A percentile compares a stretch with the other conserved stretches of the same genome.
phyloP scores from a whole-genome alignment of 2,888 invertebrate genomes.

The Teinopalpus imperialis region DNA sequence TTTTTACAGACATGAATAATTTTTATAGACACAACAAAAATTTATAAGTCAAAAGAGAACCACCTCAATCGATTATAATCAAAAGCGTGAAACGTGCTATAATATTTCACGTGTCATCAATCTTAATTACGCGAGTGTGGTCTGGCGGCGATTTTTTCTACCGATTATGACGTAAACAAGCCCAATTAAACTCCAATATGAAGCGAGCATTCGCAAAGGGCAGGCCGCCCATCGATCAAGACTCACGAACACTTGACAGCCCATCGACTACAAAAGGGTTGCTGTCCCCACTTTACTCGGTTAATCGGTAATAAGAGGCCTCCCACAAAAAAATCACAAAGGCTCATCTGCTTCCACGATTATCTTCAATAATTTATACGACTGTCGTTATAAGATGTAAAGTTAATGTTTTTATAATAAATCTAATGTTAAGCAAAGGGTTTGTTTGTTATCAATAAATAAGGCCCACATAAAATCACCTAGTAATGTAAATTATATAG shows the following conservation, averaged over 20 bases:
- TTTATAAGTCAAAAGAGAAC: too few species aligned
- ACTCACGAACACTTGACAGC: slow-evolving; percentile 22
- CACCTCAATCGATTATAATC: slow-evolving; percentile 1
- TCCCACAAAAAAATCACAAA: slow-evolving; percentile 22
- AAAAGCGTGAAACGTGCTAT: background rate
- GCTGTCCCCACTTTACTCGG: slow-evolving; percentile 14
- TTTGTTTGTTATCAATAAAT: too few species aligned
- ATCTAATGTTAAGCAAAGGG: too few species aligned
- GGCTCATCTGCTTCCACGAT: slow-evolving; percentile 7
- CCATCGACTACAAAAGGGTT: slow-evolving; percentile 18
- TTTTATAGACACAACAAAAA: too few species aligned
- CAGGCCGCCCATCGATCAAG: slow-evolving; percentile 21
- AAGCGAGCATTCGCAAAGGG: slow-evolving; percentile 26
- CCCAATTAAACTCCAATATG: slow-evolving; percentile 40
- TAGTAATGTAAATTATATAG: too few species aligned
- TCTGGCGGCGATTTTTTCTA: slow-evolving; percentile 15
- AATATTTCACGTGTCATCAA: slow-evolving; percentile 14
- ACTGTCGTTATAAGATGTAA: too few species aligned
- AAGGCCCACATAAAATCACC: too few species aligned
- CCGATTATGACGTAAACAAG: slow-evolving; percentile 22
- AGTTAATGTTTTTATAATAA: too few species aligned
- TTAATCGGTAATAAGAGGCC: slow-evolving; percentile 20
- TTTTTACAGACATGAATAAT: too few species aligned
- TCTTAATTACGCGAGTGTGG: slow-evolving; percentile 13
- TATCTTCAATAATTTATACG: slow-evolving; percentile 3